Percentiles rank a stretch among this genome's conserved stretches.
phyloP scores from a whole-genome alignment of 1,140 invertebrate genomes.

The Wiebesia pumilae region DNA sequence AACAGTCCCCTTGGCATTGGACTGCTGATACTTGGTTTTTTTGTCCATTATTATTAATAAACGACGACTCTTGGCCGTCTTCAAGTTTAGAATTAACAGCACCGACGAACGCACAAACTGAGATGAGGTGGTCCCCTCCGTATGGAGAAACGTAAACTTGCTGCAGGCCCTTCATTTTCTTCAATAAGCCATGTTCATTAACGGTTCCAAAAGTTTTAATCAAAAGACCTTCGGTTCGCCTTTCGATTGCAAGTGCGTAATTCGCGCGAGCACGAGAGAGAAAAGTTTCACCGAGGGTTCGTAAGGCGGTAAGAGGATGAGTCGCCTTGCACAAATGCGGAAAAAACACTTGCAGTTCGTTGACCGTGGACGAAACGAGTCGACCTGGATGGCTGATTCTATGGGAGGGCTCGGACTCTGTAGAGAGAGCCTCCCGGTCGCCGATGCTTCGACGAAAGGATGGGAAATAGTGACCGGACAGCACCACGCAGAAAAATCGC shows the following conservation, averaged over 20 bases:
- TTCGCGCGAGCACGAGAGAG: not conserved
- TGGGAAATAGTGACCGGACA: not conserved
- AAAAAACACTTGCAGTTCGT: too few species aligned
- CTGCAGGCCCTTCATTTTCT: conserved; percentile 83
- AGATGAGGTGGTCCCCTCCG: conserved; percentile 78
- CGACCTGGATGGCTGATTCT: not conserved
- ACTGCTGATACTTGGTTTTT: conserved; percentile 79
- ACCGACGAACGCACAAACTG: conserved; percentile 49
- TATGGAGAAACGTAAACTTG: conserved; percentile 80
- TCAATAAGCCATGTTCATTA: conserved; percentile 85
- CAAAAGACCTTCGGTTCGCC: not conserved
- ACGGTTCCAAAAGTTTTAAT: conserved; percentile 65
- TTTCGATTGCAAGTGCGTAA: not conserved
- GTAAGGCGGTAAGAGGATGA: not conserved
- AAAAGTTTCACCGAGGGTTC: not conserved
- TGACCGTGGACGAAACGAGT: too few species aligned
- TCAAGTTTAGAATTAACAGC: not conserved
- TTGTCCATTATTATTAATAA: conserved; percentile 81
- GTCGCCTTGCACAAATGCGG: too few species aligned
- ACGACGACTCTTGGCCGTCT: not conserved
- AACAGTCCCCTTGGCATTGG: conserved; percentile 78
- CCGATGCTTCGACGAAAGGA: conserved; percentile 31
- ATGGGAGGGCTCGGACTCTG: conserved; percentile 23
- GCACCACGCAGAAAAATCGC: conserved; percentile 60
- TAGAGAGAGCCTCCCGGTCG: conserved; percentile 47